Evolutionary conservation across 1,140 invertebrate genomes (phyloP).

Genomic region (Uloborus diversus): DNA sequence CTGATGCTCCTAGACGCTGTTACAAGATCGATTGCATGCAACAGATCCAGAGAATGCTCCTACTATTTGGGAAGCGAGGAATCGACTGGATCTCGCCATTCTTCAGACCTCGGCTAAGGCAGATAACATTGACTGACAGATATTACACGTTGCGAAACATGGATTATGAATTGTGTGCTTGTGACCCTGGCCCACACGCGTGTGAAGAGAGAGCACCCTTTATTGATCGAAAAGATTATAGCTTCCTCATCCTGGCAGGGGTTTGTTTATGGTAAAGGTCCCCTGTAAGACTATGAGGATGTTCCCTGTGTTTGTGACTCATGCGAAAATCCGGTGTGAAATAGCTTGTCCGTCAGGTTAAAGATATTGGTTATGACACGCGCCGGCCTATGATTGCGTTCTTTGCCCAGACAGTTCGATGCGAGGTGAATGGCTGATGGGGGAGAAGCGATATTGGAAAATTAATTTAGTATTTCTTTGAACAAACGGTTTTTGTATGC

Average conservation of each 20-base stretch:
- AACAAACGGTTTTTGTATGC: too few species aligned
- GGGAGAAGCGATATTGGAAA: too few species aligned
- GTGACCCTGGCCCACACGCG: neutral
- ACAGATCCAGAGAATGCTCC: neutral
- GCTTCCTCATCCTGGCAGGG: conserved; percentile 14
- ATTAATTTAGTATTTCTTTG: too few species aligned
- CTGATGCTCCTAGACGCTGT: too few species aligned
- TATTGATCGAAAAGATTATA: conserved; percentile 47
- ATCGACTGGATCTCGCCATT: too few species aligned
- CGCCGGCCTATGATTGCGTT: neutral
- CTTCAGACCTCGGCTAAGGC: too few species aligned
- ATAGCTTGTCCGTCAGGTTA: neutral
- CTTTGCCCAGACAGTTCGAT: too few species aligned
- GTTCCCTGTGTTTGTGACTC: neutral
- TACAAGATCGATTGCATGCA: neutral
- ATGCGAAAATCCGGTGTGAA: neutral
- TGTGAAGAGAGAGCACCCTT: neutral
- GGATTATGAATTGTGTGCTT: conserved; percentile 44
- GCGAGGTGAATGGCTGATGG: too few species aligned
- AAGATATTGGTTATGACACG: neutral
- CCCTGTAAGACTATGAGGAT: neutral
- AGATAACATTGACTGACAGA: conserved; percentile 38
- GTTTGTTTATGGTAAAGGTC: conserved; percentile 17
- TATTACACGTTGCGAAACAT: conserved; percentile 43
- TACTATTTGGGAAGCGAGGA: too few species aligned